A percentile compares a stretch with the other conserved stretches of the same genome.
Conservation (phyloP, 2,797 vertebrate genomes). For the Catharus ustulatus region DNA sequence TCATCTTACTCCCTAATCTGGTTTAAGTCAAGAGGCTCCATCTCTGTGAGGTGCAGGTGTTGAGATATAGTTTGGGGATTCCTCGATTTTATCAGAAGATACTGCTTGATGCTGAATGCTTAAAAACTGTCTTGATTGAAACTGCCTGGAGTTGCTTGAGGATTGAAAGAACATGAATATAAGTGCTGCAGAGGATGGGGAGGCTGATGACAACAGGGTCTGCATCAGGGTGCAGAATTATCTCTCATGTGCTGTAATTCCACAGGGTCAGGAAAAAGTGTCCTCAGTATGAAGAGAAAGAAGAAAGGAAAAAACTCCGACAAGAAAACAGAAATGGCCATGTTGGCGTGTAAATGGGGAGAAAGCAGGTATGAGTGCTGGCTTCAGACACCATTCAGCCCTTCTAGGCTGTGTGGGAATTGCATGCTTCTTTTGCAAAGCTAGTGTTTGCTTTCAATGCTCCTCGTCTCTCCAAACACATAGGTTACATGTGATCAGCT, state of each 20-base stretch:
- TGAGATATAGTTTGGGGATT: not conserved
- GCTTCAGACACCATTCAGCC: not conserved
- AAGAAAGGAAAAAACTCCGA: conserved; percentile 79
- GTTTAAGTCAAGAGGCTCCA: not conserved
- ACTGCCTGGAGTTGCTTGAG: not conserved
- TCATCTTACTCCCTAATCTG: not conserved
- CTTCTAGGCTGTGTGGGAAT: not conserved
- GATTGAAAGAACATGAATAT: not conserved
- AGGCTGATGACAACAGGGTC: not conserved
- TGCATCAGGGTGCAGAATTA: not conserved
- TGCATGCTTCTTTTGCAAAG: not conserved
- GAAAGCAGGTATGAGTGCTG: conserved; percentile 52
- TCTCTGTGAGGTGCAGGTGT: not conserved
- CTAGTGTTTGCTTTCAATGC: not conserved
- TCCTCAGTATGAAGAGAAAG: conserved; percentile 73
- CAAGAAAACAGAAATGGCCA: conserved; percentile 75
- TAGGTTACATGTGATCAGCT: not conserved
- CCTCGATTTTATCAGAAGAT: not conserved
- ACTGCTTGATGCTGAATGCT: not conserved
- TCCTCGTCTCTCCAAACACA: not conserved
- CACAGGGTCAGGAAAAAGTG: conserved; percentile 77
- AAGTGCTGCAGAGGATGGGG: not conserved
- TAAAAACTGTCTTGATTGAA: not conserved
- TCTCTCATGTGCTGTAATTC: not conserved
- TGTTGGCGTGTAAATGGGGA: conserved; percentile 65